A percentile compares a stretch with the other conserved stretches of the same genome.
Conservation (phyloP, 92 coral and sea anemone species). For the Parazoanthus atlanticus region DNA sequence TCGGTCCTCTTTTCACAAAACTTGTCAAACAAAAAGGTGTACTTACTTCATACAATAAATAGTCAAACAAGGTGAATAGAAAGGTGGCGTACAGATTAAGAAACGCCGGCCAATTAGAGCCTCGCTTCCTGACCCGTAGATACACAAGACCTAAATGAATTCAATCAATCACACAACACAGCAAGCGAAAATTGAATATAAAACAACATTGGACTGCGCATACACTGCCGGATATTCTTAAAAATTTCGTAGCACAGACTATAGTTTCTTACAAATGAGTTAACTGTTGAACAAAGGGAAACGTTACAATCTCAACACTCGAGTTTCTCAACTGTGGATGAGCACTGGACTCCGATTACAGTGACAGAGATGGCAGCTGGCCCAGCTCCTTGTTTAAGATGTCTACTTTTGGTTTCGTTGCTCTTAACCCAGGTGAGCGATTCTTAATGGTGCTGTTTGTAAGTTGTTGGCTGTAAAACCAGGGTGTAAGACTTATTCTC, state of each 20-base stretch:
- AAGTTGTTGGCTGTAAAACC: not conserved
- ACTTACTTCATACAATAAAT: not conserved
- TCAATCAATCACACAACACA: not conserved
- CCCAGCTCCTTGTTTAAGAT: not conserved
- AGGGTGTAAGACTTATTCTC: too few relatives aligned
- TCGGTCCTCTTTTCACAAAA: not conserved
- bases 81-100: not conserved
- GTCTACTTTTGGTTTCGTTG: not conserved
- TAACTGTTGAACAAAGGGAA: not conserved
- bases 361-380: not conserved
- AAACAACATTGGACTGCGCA: not conserved
- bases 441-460: too few relatives aligned
- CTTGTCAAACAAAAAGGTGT: not conserved
- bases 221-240: not conserved
- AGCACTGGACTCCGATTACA: not conserved
- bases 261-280: not conserved
- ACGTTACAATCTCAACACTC: not conserved
- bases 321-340: not conserved
- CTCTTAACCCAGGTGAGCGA: not conserved
- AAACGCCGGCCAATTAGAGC: not conserved
- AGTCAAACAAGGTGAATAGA: not conserved
- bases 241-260: not conserved
- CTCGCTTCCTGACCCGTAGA: not conserved
- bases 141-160: not conserved
- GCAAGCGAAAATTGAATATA: not conserved